Evolutionary conservation across 2,113 vertebrate species (phyloP).

Genomic region (Donacobius atricapilla): DNA sequence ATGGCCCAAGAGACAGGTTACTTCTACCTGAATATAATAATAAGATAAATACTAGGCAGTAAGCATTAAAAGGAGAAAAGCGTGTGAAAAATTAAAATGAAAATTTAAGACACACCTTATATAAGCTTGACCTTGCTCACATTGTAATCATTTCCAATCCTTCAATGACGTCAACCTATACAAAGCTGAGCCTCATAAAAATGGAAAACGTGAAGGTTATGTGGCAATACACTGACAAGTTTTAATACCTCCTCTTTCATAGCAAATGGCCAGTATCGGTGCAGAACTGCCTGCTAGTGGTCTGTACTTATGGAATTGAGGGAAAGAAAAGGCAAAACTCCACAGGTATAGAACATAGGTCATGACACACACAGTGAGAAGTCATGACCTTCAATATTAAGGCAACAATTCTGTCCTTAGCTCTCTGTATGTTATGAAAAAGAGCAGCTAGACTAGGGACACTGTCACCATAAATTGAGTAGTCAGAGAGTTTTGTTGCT

Average conservation of each 20-base stretch:
- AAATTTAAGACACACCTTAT: neutral
- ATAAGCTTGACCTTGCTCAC: neutral
- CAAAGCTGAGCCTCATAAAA: constrained; percentile 29
- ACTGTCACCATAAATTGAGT: constrained; percentile 7
- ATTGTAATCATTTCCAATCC: constrained; percentile 13
- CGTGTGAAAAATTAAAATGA: neutral
- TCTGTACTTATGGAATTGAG: neutral
- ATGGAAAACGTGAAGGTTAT: neutral
- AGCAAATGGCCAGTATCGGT: neutral
- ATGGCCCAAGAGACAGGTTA: neutral
- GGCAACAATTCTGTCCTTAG: constrained; percentile 48
- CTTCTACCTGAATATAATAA: neutral
- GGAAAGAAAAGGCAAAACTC: neutral
- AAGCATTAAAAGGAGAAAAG: neutral
- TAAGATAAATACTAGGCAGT: neutral
- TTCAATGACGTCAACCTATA: neutral
- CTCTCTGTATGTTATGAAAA: neutral
- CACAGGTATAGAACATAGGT: constrained; percentile 1
- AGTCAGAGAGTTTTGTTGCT: constrained; percentile 1
- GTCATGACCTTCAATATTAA: constrained; percentile 48
- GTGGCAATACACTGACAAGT: constrained; percentile 37
- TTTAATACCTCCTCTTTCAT: constrained; percentile 16
- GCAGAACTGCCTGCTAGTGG: neutral
- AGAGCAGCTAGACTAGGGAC: neutral
- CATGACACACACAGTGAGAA: neutral